These are phyloP conservation scores for Ennomos erosarius DNA, from an alignment of 2,888 invertebrate species.

Conservation along the genomic window DNA sequence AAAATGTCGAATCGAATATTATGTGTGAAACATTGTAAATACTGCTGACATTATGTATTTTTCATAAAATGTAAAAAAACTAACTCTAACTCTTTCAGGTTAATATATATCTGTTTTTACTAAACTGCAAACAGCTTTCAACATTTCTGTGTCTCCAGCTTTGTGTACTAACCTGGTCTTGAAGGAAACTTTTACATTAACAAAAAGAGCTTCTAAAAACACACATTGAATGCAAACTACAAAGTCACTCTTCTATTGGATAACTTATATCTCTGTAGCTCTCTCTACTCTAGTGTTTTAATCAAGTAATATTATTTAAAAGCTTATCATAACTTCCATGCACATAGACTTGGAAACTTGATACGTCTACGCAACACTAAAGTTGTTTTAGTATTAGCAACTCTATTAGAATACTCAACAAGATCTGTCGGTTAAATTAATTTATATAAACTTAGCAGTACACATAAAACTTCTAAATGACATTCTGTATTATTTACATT, in stretches of 20 bases:
- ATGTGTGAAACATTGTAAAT: slow-evolving; percentile 20
- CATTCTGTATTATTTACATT: slow-evolving; percentile 7
- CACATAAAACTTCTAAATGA: neutral
- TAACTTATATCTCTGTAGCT: neutral
- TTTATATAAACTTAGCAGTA: slow-evolving; percentile 8
- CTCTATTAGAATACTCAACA: neutral
- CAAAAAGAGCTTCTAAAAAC: neutral
- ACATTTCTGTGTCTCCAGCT: slow-evolving; percentile 75
- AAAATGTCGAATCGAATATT: slow-evolving; percentile 8
- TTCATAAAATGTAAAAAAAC: slow-evolving; percentile 43
- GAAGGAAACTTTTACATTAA: slow-evolving; percentile 64
- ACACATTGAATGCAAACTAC: neutral
- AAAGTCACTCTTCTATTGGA: neutral
- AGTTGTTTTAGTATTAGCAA: neutral
- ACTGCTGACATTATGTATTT: slow-evolving; percentile 35
- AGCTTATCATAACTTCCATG: no score
- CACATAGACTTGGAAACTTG: neutral
- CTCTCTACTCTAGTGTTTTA: no score
- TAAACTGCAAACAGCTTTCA: slow-evolving; percentile 65
- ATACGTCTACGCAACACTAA: neutral
- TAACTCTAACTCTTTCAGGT: slow-evolving; percentile 75
- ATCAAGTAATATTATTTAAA: no score
- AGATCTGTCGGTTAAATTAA: neutral
- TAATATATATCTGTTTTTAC: slow-evolving; percentile 56
- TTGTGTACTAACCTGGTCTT: slow-evolving; percentile 67